Base-by-base conservation (phyloP, 2,888 invertebrate species). In the Volucella inanis region DNA sequence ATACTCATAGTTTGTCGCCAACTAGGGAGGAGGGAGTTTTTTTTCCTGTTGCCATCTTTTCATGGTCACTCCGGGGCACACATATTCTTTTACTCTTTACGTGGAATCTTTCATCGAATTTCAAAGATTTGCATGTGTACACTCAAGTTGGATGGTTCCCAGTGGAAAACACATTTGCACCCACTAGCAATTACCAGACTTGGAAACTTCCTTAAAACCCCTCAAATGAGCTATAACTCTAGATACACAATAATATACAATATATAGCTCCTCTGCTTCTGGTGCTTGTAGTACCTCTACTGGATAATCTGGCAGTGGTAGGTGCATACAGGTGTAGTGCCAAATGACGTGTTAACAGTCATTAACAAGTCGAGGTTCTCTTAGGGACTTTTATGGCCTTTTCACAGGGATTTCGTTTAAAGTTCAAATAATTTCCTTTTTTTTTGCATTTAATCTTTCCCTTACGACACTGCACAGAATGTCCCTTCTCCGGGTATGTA, bases 311-410 rank as follows among this genome's bases (percentile, higher is more conserved):
- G 39, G 45, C 45, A 61, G 18, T 41, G 55, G 31, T 31, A 62
- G 65, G 38, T 59, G 68, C 75, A 71, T 68, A 80, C 85, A 85
- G 85, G 85, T 85, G 85, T 81, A 85, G 81, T 81, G 77, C 81
- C 76, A 85, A 85, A 85, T 85, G 85, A 85, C 85, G 85, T 85
- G 85, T 85, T 85, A 85, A 85, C 81, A 81, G 85, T 81, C 85
- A 85, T 85, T 85, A 85, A 85, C 81, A 81, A 77, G 81, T 72
- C 41, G 81, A 72, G 72, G 76, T 57, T 81, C 76, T 80, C 81
- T 72, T 68, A 68, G 67, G 81, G 81, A 76, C 59, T 77, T 81
- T 85, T 85, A 85, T 85, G 59, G 81, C 75, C 76, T 80, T 72
- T 81, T 81, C 64, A 81, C 85, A 85, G 85, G 85, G 71, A 85